These are phyloP conservation scores for Lucilia cuprina DNA, from an alignment of 1,140 invertebrate genomes.

Conservation along the genomic window DNA sequence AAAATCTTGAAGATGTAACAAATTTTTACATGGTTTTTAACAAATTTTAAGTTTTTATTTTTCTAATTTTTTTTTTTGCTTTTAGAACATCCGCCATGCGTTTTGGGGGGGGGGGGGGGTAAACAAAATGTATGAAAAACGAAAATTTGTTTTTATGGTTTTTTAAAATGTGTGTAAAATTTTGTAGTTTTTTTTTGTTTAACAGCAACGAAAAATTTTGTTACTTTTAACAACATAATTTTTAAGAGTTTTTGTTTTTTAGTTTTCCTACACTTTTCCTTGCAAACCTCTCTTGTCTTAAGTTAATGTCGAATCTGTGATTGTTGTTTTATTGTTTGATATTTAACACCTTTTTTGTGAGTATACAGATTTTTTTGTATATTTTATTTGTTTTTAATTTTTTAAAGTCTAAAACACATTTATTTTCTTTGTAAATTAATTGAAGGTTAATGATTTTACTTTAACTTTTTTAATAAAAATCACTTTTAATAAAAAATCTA, in stretches of 20 bases:
- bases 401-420: too few species aligned
- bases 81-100: constrained; percentile 8
- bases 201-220: neutral
- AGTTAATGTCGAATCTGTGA: too few species aligned
- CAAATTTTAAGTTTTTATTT: neutral
- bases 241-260: neutral
- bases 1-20: neutral
- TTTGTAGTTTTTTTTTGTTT: neutral
- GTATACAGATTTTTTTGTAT: too few species aligned
- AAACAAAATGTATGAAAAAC: neutral
- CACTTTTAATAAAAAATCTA: too few species aligned
- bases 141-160: neutral
- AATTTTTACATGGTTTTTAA: neutral
- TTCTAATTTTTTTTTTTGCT: too few species aligned
- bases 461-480: too few species aligned
- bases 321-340: too few species aligned
- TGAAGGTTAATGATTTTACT: too few species aligned
- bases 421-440: too few species aligned
- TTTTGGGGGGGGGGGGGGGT: neutral
- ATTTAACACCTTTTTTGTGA: too few species aligned
- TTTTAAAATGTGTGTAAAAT: neutral
- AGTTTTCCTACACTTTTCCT: neutral
- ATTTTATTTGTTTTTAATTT: too few species aligned
- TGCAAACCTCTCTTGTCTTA: neutral
- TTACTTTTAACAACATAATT: neutral